Percentiles rank a stretch among this genome's conserved stretches.
Evolutionary conservation across 1,140 invertebrate genomes (phyloP).

Genomic region (Drosophila pachea): DNA sequence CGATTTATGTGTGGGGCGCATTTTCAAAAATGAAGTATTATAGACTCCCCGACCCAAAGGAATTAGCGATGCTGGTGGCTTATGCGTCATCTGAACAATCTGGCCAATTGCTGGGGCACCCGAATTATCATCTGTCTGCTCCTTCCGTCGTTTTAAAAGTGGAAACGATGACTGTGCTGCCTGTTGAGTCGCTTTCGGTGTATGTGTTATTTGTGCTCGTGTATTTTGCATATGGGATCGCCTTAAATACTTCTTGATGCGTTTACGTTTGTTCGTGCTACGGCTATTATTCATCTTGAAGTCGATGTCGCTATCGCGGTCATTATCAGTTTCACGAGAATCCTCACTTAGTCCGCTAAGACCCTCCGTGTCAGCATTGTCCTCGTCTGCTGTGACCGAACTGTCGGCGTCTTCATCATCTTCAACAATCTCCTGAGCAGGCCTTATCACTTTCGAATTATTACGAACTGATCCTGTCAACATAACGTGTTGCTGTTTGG

Average conservation of each 20-base stretch:
- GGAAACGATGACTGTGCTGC: conserved; percentile 23
- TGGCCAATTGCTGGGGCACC: conserved; percentile 43
- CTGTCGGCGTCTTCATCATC: conserved; percentile 63
- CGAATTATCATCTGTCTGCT: conserved; percentile 15
- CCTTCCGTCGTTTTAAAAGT: conserved; percentile 44
- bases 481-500: conserved; percentile 40
- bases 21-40: conserved; percentile 60
- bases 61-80: conserved; percentile 50
- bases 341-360: conserved; percentile 63
- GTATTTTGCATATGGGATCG: conserved; percentile 10
- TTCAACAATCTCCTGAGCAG: conserved; percentile 50
- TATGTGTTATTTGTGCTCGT: conserved; percentile 1
- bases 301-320: conserved; percentile 76
- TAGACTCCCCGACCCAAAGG: conserved; percentile 50
- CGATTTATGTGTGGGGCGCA: conserved; percentile 34
- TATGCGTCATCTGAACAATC: conserved; percentile 50
- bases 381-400: conserved; percentile 62
- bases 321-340: conserved; percentile 71
- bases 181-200: conserved; percentile 10
- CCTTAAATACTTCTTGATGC: conserved; percentile 34
- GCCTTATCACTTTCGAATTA: conserved; percentile 45
- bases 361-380: conserved; percentile 76
- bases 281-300: conserved; percentile 65
- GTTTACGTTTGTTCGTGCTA: conserved; percentile 61
- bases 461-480: conserved; percentile 22